Conservation (phyloP, 2,888 invertebrate species). For the Coenonympha arcania region DNA sequence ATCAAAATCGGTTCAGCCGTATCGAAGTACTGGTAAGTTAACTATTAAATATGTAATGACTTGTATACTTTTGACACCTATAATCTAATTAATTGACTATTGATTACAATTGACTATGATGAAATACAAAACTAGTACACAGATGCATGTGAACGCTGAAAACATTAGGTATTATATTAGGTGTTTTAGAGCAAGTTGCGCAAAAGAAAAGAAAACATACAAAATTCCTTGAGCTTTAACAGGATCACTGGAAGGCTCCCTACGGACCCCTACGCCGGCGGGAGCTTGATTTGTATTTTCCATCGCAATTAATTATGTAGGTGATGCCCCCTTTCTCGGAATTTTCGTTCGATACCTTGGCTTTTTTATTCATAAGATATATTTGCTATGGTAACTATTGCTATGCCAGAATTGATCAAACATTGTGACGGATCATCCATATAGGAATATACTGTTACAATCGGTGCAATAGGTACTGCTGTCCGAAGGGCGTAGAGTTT, state of each 20-base stretch:
- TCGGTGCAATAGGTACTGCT: no score
- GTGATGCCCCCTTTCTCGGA: background rate
- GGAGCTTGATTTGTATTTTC: slow-evolving; percentile 47
- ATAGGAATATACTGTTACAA: no score
- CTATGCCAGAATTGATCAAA: background rate
- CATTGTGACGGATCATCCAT: background rate
- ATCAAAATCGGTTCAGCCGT: no score
- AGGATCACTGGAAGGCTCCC: slow-evolving; percentile 57
- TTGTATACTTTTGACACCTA: no score
- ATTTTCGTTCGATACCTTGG: background rate
- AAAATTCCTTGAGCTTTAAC: slow-evolving; percentile 66
- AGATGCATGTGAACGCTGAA: no score
- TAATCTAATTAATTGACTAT: no score
- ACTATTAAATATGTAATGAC: no score
- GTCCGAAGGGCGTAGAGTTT: no score
- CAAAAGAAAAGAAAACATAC: slow-evolving; percentile 37
- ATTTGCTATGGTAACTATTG: slow-evolving; percentile 3
- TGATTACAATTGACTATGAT: no score
- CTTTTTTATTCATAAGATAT: background rate
- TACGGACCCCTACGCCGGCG: slow-evolving; percentile 41
- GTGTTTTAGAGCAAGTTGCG: background rate
- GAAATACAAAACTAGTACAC: no score
- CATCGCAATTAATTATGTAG: slow-evolving; percentile 33
- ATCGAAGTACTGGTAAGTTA: no score
- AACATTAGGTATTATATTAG: no score